Conservation (phyloP, 2,113 vertebrate species). For the Pituophis catenifer region DNA sequence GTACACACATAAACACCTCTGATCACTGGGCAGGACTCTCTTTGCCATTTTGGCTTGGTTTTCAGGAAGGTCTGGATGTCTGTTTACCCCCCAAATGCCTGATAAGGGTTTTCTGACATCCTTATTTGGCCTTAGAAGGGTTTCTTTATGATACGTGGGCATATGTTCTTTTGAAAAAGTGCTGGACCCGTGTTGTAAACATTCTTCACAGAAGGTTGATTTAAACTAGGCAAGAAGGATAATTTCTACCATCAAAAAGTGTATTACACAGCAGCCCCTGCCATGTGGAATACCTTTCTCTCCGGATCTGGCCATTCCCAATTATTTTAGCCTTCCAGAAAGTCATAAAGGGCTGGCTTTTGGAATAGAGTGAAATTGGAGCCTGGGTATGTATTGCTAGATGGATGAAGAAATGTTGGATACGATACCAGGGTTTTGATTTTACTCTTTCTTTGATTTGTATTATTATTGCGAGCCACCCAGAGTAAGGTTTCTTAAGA, state of each 20-base stretch:
- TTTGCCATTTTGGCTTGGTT: not conserved
- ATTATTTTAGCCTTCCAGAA: not conserved
- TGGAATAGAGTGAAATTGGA: not conserved
- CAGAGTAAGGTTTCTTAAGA: not conserved
- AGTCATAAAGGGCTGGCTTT: not conserved
- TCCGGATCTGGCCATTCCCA: not conserved
- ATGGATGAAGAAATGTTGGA: not conserved
- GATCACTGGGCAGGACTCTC: not conserved
- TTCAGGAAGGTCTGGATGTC: not conserved
- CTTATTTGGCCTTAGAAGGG: not conserved
- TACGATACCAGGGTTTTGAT: not conserved
- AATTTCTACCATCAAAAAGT: not conserved
- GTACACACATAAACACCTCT: not conserved
- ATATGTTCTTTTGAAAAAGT: not conserved
- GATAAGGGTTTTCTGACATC: not conserved
- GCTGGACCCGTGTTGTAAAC: not conserved
- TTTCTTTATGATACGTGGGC: not conserved
- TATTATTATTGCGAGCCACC: not conserved
- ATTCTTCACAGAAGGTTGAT: not conserved
- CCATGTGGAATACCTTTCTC: not conserved
- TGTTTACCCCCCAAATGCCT: not conserved
- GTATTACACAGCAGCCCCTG: not conserved
- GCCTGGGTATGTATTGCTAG: not conserved
- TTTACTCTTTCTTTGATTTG: not conserved
- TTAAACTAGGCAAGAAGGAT: not conserved